These are phyloP conservation scores for Anthophora plumipes DNA, from an alignment of 2,888 invertebrate genomes.

Conservation along the genomic window DNA sequence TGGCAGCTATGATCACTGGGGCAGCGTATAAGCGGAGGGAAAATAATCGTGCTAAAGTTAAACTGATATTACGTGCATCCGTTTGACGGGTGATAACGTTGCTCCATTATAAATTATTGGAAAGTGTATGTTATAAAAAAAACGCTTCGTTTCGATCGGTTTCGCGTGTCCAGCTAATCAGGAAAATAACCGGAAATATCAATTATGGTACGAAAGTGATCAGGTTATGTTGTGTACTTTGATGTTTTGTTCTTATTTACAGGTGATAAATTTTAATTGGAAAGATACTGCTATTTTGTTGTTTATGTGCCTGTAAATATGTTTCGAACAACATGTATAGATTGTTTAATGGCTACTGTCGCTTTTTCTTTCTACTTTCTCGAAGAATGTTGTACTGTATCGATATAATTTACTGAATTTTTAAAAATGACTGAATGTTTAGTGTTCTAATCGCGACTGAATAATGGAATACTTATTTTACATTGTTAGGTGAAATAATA, in stretches of 20 bases:
- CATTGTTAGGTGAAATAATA: too few relatives aligned
- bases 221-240: background rate
- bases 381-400: too few relatives aligned
- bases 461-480: too few relatives aligned
- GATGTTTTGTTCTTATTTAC: background rate
- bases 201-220: background rate
- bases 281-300: too few relatives aligned
- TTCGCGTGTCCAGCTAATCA: background rate
- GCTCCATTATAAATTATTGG: background rate
- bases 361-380: too few relatives aligned
- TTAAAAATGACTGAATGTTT: too few relatives aligned
- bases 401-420: too few relatives aligned
- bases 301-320: too few relatives aligned
- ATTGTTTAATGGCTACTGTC: too few relatives aligned
- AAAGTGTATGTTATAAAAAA: background rate
- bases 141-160: background rate
- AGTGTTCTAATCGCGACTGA: too few relatives aligned
- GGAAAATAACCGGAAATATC: background rate
- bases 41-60: constrained; percentile 2
- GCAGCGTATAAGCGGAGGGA: background rate
- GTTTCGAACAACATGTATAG: too few relatives aligned
- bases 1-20: background rate
- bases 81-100: constrained; percentile 2
- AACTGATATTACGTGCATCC: background rate
- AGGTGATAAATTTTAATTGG: too few relatives aligned